Percentiles rank a stretch among this genome's conserved stretches.
Conservation (phyloP, 2,888 invertebrate genomes). For the Meiosimyza decipiens region DNA sequence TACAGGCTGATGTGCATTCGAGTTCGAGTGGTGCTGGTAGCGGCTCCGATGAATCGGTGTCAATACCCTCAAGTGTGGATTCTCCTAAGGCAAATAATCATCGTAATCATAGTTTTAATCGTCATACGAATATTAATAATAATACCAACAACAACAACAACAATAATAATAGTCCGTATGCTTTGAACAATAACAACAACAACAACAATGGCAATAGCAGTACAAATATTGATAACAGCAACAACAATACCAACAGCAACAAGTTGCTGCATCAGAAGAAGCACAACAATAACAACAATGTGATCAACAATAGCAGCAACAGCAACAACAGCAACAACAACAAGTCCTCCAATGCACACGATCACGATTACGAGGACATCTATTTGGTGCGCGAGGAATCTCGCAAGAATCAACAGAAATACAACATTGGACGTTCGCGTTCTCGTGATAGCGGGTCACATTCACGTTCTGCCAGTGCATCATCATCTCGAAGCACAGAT, state of each 20-base stretch:
- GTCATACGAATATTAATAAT: constrained; percentile 49
- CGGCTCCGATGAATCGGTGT: constrained; percentile 73
- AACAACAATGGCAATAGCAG: constrained; percentile 46
- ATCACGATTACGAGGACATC: constrained; percentile 86
- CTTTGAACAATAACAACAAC: constrained; percentile 43
- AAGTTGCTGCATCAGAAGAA: constrained; percentile 47
- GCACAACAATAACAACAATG: constrained; percentile 42
- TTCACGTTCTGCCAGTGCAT: constrained; percentile 76
- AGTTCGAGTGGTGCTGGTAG: constrained; percentile 74
- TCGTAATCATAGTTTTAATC: constrained; percentile 54
- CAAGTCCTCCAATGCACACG: constrained; percentile 61
- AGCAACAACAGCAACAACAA: constrained; percentile 35
- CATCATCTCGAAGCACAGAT: constrained; percentile 68
- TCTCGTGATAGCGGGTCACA: constrained; percentile 80
- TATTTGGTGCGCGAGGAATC: constrained; percentile 77
- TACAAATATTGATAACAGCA: constrained; percentile 44
- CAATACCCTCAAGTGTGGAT: constrained; percentile 69
- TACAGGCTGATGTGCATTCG: constrained; percentile 90
- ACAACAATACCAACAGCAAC: constrained; percentile 45
- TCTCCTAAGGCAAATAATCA: constrained; percentile 59
- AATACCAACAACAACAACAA: constrained; percentile 44
- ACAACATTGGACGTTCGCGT: constrained; percentile 68
- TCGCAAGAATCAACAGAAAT: constrained; percentile 59
- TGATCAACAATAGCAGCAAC: constrained; percentile 13
- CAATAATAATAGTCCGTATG: constrained; percentile 39